Base-by-base conservation (phyloP, 2,888 invertebrate species). In the Sesamia inferens region DNA sequence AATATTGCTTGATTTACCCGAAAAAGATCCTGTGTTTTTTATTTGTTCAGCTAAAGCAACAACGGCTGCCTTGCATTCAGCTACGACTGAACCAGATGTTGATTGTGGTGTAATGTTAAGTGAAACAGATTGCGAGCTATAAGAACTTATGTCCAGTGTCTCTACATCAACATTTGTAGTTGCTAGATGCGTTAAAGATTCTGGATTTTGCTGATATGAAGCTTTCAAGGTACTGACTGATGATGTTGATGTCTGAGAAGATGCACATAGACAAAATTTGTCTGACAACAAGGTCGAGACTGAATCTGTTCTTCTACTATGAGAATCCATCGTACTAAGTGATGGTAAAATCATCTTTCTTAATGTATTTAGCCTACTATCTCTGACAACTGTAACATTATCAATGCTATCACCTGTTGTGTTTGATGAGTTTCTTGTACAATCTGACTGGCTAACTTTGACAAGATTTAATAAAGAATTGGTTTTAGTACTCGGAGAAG, bases 301-400 rank as follows among this genome's bases (percentile, higher is more conserved):
- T 11, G 44, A 31, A 7, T 16, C 0, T 7, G 10, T 6, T 47
- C 0, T 14, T 11, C 16, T 39, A 39, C 3, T 31, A 64, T 5
- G 11, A 22, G 0, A 11, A 64, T 68, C 39, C 16, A 19, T 47
- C 2, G 64, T 5, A 16, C 31, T 47, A 22, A 39, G 7, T n/a
- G 64, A 64, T 64, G 68, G 67, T 22, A 82, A 22, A 19, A 80
- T 75, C 10, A 84, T 51, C 47, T 75, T 84, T 19, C 69, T 80
- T 39, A 87, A 39, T 0, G 71, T 68, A 24, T 82, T 78, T 4
- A 82, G 19, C 19, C 76, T 54, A 19, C 64, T 74, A 5, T 67
- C 71, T 24, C 22, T 73, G 2, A 79, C 51, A 7, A 73, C 16
- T 11, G 72, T 16, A 22, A 1, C 5, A 62, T 16, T 22, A 44